Conservation (phyloP, 1,140 invertebrate genomes). For the Glomeris maerens region DNA sequence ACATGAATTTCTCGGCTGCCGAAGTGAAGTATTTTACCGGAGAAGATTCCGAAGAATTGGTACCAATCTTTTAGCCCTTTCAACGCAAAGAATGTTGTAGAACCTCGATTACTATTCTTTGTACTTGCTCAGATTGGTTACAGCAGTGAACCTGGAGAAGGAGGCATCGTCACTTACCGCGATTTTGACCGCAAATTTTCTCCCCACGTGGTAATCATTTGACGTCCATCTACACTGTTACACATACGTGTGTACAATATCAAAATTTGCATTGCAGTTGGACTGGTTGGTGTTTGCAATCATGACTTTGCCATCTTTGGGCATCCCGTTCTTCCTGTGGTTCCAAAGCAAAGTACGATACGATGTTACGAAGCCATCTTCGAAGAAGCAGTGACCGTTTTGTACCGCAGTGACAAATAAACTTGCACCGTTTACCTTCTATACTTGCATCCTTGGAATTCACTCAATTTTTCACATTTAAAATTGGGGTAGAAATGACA, state of each 20-base stretch:
- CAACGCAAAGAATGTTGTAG: slow-evolving; percentile 3
- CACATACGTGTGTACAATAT: not conserved
- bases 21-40: slow-evolving; percentile 76
- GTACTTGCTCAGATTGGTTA: slow-evolving; percentile 54
- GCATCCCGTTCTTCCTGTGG: slow-evolving; percentile 89
- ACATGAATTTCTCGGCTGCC: slow-evolving; percentile 94
- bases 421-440: no score
- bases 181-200: slow-evolving; percentile 98
- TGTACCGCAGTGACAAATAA: no score
- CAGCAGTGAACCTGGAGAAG: slow-evolving; percentile 92
- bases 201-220: slow-evolving; percentile 64
- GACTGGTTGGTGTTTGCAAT: slow-evolving; percentile 94
- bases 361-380: slow-evolving; percentile 54
- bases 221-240: not conserved
- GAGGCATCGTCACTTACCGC: slow-evolving; percentile 81
- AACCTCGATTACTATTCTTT: slow-evolving; percentile 3
- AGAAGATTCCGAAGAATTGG: slow-evolving; percentile 46
- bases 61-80: not conserved
- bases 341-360: slow-evolving; percentile 90
- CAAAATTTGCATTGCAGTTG: slow-evolving; percentile 40
- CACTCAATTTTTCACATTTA: no score
- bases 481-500: no score
- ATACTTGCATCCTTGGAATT: no score
- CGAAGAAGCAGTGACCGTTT: slow-evolving; percentile 39
- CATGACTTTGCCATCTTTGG: slow-evolving; percentile 85